phyloP scores from a whole-genome alignment of 2,888 invertebrate genomes.

The Nemotelus pantherinus region DNA sequence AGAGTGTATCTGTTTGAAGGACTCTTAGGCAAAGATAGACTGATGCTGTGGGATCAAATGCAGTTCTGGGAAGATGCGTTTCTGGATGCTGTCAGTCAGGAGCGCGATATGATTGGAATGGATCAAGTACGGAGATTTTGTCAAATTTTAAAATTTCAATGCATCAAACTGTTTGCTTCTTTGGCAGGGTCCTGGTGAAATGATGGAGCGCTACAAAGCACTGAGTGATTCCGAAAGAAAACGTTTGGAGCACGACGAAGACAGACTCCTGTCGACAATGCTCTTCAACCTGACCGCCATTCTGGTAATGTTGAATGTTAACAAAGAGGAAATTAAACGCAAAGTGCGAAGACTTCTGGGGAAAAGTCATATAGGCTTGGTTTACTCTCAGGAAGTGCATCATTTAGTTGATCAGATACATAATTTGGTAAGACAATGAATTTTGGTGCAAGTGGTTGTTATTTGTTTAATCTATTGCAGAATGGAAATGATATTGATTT shows the following conservation, averaged over 20 bases:
- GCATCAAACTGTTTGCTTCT: background rate
- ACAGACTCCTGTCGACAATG: conserved; percentile 92
- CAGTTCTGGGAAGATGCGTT: conserved; percentile 99
- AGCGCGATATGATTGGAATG: conserved; percentile 99
- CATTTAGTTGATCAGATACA: conserved; percentile 93
- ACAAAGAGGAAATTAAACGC: conserved; percentile 82
- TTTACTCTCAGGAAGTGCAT: conserved; percentile 97
- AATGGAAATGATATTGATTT: conserved; percentile 98
- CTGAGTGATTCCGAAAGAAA: conserved; percentile 93
- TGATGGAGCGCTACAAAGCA: conserved; percentile 98
- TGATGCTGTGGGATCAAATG: conserved; percentile 97
- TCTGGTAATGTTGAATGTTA: conserved; percentile 91
- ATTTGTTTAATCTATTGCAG: conserved; percentile 66
- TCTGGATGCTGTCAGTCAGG: conserved; percentile 95
- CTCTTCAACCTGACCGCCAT: conserved; percentile 96
- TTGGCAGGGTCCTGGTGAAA: conserved; percentile 86
- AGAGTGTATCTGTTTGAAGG: conserved; percentile 94
- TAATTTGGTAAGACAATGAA: conserved; percentile 78
- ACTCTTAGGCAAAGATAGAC: conserved; percentile 73
- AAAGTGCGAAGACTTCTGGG: conserved; percentile 92
- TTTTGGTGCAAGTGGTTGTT: background rate
- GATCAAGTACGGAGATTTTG: conserved; percentile 75
- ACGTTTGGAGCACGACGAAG: conserved; percentile 97
- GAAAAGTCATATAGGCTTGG: conserved; percentile 97
- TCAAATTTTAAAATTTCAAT: background rate